Evolutionary conservation across 2,797 vertebrate species (phyloP), one percentile per base, ranked within the genome.

Genomic region (Pipistrellus nathusii): DNA sequence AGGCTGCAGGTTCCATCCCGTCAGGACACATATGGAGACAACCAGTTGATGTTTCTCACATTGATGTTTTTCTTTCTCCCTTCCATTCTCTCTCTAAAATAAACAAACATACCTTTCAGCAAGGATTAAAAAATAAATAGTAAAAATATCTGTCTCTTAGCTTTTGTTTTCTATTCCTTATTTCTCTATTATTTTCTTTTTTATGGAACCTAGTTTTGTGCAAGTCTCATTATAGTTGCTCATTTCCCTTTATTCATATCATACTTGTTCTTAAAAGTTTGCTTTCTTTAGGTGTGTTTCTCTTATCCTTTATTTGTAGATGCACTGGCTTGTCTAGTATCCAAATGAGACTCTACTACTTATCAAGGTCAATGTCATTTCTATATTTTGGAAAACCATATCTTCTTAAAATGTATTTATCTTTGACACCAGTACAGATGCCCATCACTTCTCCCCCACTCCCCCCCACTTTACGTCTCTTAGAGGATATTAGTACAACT

Each of bases 251-350:
- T 51, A 68, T 83, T 69, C 27, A 23, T 48, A 44, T 83, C 4
- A 57, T 64, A 25, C 32, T 90, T 92, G 12, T 30, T 91, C 64
- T 76, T 88, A 90, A 83, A 73, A 23, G 17, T 77, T 85, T 86
- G 10, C 21, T 93, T 69, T 81, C 44, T 88, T 82, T 57, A 18
- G 4, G 4, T 53, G 10, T 91, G 30, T 59, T 46, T 90, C 25
- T 68, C 44, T 93, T 93, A 62, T n/a, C 59, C 48, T 88, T 91
- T 84, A 72, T 66, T 82, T 86, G 44, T 53, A 87, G 38, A n/a
- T 81, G 3, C 41, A 6, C 13, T 73, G 64, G 10, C 55, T 88
- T 89, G 13, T 59, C 38, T 90, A 55, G 2, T 53, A 91, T 92
- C 59, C 76, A 92, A 76, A 46, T 59, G 35, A 83, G n/a, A 81